Evolutionary conservation across 2,797 vertebrate species (phyloP), one percentile per base, ranked within the genome.

Genomic region (Fistularia tabacaria): DNA sequence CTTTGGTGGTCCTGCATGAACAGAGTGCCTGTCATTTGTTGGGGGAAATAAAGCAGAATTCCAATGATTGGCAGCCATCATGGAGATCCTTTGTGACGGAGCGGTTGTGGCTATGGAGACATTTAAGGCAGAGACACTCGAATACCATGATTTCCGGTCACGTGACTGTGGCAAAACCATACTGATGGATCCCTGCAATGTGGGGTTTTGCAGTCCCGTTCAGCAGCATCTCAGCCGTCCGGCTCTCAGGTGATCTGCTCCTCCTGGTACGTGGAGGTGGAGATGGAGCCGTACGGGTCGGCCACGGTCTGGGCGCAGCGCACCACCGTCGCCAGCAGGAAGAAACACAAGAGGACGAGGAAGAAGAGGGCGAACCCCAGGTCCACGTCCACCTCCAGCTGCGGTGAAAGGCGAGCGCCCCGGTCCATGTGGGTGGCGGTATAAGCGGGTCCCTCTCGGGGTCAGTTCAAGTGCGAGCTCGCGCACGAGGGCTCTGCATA

Each of bases 251-350:
- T 91, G 61, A 92, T 92, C 79, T 93, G 91, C 74, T 93, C 91
- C 73, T 92, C 91, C 70, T 92, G 89, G 72, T 92, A 93, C 51
- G 90, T 90, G 55, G 92, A 93, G 65, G 89, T 92, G 11, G 92
- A 88, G 66, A 93, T 91, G 47, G 89, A 87, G 47, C 91, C 90
- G 1, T 93, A 93, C 1, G 92, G 92, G 63, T 93, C 91, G 38
- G 90, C 14, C 39, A 93, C 91, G 0, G 89, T 91, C 73, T 91
- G 90, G 38, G 90, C 91, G 3, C 92, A 93, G 50, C 90, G 90
- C 44, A 92, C 81, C 46, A 93, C 81, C 0, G 90, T 92, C 52
- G 84, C 74, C 49, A 92, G 68, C 58, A 93, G 82, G 71, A 92
- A 92, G 64, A 93, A 85, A 46, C 87, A 91, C 54, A 93, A 72